phyloP scores from a whole-genome alignment of 2,113 vertebrate species.

The Grus americana region DNA sequence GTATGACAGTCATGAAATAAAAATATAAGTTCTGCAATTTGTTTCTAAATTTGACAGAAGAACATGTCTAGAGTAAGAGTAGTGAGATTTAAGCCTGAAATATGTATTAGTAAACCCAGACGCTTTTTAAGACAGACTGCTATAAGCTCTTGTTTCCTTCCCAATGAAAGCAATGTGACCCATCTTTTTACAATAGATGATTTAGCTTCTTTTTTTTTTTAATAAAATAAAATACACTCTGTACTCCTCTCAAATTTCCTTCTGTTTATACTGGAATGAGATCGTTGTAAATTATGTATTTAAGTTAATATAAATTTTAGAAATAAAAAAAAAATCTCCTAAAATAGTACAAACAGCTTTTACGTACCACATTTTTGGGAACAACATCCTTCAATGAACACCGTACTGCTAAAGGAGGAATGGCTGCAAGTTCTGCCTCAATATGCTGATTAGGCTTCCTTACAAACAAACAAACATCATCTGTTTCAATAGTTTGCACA shows the following conservation, averaged over 20 bases:
- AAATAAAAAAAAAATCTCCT: not conserved
- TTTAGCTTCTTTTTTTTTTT: not conserved
- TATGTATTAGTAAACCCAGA: not conserved
- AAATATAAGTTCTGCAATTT: not conserved
- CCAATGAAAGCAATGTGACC: not conserved
- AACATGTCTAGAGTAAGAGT: not conserved
- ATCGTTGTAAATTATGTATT: not conserved
- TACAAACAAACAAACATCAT: conserved; percentile 69
- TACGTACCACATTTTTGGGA: conserved; percentile 85
- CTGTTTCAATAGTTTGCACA: not conserved
- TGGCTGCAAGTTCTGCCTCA: conserved; percentile 60
- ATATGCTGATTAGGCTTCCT: conserved; percentile 69
- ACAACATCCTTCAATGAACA: conserved; percentile 90
- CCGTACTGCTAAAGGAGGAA: conserved; percentile 80
- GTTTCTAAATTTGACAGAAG: not conserved
- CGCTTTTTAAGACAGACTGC: not conserved
- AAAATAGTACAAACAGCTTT: not conserved
- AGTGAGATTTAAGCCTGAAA: not conserved
- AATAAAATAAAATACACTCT: not conserved
- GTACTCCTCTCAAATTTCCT: not conserved
- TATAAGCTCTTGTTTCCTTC: not conserved
- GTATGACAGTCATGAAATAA: not conserved
- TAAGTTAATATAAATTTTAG: not conserved
- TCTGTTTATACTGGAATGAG: not conserved
- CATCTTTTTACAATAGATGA: not conserved